A percentile compares a stretch with the other conserved stretches of the same genome.
Conservation (phyloP, 1,140 invertebrate species). For the Aphidius ervi region DNA sequence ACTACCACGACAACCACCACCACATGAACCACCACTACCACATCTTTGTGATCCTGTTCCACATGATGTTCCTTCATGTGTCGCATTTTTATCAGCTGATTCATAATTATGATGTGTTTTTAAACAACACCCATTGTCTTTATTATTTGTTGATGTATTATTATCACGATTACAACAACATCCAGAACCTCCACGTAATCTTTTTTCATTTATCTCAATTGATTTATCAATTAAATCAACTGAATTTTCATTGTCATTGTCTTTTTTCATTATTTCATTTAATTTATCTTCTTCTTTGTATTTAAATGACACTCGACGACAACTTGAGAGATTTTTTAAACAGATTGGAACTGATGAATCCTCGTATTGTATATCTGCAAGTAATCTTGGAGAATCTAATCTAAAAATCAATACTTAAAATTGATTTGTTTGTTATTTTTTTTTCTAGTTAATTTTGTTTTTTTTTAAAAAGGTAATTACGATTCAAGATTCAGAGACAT, state of each 20-base stretch:
- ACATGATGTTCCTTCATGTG: conserved; percentile 19
- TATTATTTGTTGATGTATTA: not conserved
- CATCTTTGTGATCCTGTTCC: conserved; percentile 26
- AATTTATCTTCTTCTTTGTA: not conserved
- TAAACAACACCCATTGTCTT: not conserved
- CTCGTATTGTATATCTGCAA: too few relatives aligned
- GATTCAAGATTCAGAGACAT: too few relatives aligned
- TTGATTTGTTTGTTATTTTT: too few relatives aligned
- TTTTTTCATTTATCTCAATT: not conserved
- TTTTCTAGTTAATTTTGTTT: too few relatives aligned
- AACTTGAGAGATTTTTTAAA: too few relatives aligned
- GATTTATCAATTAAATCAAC: too few relatives aligned
- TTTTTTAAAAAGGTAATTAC: too few relatives aligned
- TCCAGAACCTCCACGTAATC: conserved; percentile 7
- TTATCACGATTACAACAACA: not conserved
- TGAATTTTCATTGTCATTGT: too few relatives aligned
- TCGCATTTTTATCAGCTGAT: not conserved
- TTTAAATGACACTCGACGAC: not conserved
- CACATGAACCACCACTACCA: conserved; percentile 36
- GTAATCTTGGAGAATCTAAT: too few relatives aligned
- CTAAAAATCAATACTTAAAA: too few relatives aligned
- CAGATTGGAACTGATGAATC: too few relatives aligned
- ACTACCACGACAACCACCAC: conserved; percentile 35
- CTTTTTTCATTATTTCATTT: not conserved
- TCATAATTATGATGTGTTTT: not conserved